Base-by-base conservation (phyloP, 2,888 invertebrate genomes). In the Trilocha varians region DNA sequence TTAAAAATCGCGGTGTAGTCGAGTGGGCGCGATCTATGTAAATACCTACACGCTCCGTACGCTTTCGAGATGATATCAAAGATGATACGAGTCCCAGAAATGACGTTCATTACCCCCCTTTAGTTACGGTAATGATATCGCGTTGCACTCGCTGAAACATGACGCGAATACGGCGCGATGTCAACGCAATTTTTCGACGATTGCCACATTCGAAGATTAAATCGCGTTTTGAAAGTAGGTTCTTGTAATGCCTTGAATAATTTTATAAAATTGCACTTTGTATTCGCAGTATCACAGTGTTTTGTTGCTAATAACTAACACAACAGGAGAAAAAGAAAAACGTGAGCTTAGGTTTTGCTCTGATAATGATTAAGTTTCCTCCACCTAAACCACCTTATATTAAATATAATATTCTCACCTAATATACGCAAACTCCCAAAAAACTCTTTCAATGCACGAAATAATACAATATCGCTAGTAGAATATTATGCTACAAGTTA, bases 21-120 rank as follows among this genome's bases (percentile, higher is more conserved):
- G 57, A 70, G 71, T 77, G 73, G 72, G 76, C 71, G 78, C 74
- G 70, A 70, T 77, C 71, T 75, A 78, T 75, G 78, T 78, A 78
- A 79, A 80, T 78, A 70, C 72, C 74, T 78, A 73, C 77, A 78
- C 75, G 75, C 74, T 70, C 60, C 53, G 66, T 67, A 65, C 70
- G 67, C 78, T 78, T 76, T 78, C 74, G 65, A 77, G 77, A 78
- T 76, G 63, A 63, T 72, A 70, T 70, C 78, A 64, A 62, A 65
- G 65, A 70, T 59, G 58, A 65, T 62, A 62, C 59, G 52, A 58
- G 56, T 34, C 16, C 18, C 32, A 73, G 70, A 74, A 59, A 59
- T 61, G 70, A 71, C 71, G 68, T 58, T 42, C 42, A 56, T 58
- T 59, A 55, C 47, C 56, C 57, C n/a, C 56, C 50, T 47, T 59